Percentiles rank a stretch among this genome's conserved stretches.
Evolutionary conservation across 2,113 vertebrate species (phyloP).

Genomic region (Tupaia chinensis): DNA sequence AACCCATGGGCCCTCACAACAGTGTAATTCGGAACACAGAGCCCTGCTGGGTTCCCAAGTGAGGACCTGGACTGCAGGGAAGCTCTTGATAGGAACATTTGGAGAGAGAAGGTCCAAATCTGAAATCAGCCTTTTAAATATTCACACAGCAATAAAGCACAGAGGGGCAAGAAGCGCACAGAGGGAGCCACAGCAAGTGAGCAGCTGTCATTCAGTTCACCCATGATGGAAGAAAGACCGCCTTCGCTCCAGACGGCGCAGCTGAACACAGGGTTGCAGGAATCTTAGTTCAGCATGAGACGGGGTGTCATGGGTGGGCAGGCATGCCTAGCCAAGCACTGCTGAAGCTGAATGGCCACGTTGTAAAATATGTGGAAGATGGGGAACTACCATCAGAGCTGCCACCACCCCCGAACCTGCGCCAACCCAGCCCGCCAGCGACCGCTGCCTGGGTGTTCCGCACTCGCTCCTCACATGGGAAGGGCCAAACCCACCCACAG

Average conservation of each 20-base stretch:
- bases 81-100: conserved; percentile 45
- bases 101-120: conserved; percentile 60
- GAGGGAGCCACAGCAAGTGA: conserved; percentile 77
- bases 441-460: too few species aligned
- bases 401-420: too few species aligned
- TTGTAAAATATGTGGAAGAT: background rate
- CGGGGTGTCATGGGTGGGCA: background rate
- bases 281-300: conserved; percentile 45
- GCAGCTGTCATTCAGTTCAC: conserved; percentile 66
- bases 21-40: conserved; percentile 57
- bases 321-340: background rate
- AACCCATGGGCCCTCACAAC: conserved; percentile 35
- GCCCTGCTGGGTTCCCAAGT: background rate
- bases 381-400: background rate
- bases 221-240: conserved; percentile 67
- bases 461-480: too few species aligned
- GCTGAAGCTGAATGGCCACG: conserved; percentile 8
- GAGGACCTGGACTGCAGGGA: conserved; percentile 20
- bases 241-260: conserved; percentile 56
- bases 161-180: conserved; percentile 63
- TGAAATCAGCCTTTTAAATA: conserved; percentile 82
- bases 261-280: conserved; percentile 1
- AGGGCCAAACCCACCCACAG: background rate
- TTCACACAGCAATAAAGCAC: conserved; percentile 78
- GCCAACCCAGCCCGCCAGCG: too few species aligned